Evolutionary conservation across 2,113 vertebrate species (phyloP), one percentile per base, ranked within the genome.

Genomic region (Alaudala cheleensis): DNA sequence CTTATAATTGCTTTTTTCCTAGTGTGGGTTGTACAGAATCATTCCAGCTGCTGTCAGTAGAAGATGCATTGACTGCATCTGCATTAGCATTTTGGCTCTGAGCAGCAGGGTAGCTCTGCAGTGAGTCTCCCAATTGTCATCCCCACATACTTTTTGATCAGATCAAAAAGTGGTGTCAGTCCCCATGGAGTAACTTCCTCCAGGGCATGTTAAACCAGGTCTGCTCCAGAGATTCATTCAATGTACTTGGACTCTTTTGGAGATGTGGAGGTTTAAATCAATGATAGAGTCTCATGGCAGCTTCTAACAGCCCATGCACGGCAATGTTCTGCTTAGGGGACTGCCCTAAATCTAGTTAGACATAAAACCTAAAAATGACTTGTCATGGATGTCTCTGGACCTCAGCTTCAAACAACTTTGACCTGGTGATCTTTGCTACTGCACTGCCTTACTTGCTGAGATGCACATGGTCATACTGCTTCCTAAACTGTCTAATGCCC

Each of bases 251-350:
- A 25, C 51, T 65, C 51, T 78, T 34, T 17, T 28, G 53, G 37
- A 90, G 79, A 60, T 39, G 33, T 39, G 26, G 60, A 76, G 5
- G 24, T 61, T 88, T 34, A 57, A 44, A 57, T 82, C 40, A 69
- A 4, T 33, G 31, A 25, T 2, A 9, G 26, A 37, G 29, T 74
- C 33, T 88, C 22, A 15, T n/a, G 34, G 31, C 49, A 72, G n/a
- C 40, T 83, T 83, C 45, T 76, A n/a, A 44, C n/a, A 76, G 45
- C 69, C 70, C 0, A 1, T 51, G 9, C 0, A 0, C 61, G 26
- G 23, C 28, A 54, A 9, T 40, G 29, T 56, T 90, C 57, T 93
- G 19, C 49, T 21, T 82, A 9, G 40, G 45, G 20, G 17, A 39
- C 28, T 1, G 2, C 17, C 14, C 53, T 90, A 37, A 56, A 53